Evolutionary conservation across 2,888 invertebrate genomes (phyloP).

Genomic region (Xestia rhomboidea): DNA sequence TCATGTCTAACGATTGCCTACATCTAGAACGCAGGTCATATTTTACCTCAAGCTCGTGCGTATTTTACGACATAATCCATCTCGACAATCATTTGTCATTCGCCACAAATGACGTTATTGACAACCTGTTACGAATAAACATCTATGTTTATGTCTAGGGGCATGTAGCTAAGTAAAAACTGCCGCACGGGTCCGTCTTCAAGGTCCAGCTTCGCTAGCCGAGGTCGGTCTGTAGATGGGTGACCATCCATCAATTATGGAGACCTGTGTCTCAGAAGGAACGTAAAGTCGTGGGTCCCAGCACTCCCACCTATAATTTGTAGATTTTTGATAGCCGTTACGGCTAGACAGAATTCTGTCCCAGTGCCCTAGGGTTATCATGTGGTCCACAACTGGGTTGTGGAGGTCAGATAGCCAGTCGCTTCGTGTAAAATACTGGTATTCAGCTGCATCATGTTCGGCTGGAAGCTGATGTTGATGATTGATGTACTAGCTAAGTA

Average conservation of each 20-base stretch:
- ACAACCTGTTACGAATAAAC: slow-evolving; percentile 43
- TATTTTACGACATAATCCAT: slow-evolving; percentile 44
- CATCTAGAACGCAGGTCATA: slow-evolving; percentile 19
- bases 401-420: neutral
- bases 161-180: neutral
- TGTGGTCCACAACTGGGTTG: neutral
- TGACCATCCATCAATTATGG: neutral
- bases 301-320: neutral
- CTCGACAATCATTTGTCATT: slow-evolving; percentile 52
- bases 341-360: neutral
- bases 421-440: neutral
- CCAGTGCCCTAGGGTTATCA: neutral
- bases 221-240: neutral
- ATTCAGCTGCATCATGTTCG: neutral
- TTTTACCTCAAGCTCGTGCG: slow-evolving; percentile 23
- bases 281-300: neutral
- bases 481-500: neutral
- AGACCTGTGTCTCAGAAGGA: neutral
- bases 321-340: neutral
- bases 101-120: slow-evolving; percentile 53
- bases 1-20: slow-evolving; percentile 28
- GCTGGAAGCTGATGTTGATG: neutral
- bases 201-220: neutral
- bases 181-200: neutral
- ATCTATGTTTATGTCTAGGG: slow-evolving; percentile 30